These are phyloP conservation scores for Notodonta ziczac DNA, from an alignment of 2,888 invertebrate species.

Conservation along the genomic window DNA sequence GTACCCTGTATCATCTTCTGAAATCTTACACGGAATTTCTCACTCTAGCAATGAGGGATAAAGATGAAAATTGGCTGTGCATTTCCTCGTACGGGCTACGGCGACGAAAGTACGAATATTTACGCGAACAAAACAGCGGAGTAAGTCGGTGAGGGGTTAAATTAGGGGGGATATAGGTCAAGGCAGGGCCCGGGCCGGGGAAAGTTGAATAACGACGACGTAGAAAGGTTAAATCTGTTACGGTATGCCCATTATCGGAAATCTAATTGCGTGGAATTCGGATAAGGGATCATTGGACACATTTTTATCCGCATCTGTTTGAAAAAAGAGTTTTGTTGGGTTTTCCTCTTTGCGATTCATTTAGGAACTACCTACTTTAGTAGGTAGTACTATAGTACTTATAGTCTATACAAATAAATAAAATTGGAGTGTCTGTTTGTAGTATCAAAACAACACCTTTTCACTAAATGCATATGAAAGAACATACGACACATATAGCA, in stretches of 20 bases:
- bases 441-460: too few relatives aligned
- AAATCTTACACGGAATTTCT: conserved; percentile 10
- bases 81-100: conserved; percentile 15
- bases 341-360: too few relatives aligned
- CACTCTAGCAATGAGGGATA: conserved; percentile 19
- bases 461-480: too few relatives aligned
- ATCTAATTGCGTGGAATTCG: conserved; percentile 36
- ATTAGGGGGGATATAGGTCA: conserved; percentile 60
- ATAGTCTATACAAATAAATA: too few relatives aligned
- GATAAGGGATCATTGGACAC: conserved; percentile 20
- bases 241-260: conserved; percentile 26
- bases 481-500: too few relatives aligned
- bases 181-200: conserved; percentile 52
- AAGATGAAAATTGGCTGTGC: conserved; percentile 26
- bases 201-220: conserved; percentile 44
- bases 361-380: too few relatives aligned
- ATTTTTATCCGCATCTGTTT: conserved; percentile 3
- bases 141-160: conserved; percentile 46
- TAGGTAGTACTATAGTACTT: too few relatives aligned
- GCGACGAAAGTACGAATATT: conserved; percentile 35
- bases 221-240: conserved; percentile 38
- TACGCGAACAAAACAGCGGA: conserved; percentile 36
- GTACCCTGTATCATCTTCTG: conserved; percentile 16
- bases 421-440: too few relatives aligned
- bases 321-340: too few relatives aligned